phyloP scores from a whole-genome alignment of 1,140 invertebrate genomes.

The Centruroides vittatus region DNA sequence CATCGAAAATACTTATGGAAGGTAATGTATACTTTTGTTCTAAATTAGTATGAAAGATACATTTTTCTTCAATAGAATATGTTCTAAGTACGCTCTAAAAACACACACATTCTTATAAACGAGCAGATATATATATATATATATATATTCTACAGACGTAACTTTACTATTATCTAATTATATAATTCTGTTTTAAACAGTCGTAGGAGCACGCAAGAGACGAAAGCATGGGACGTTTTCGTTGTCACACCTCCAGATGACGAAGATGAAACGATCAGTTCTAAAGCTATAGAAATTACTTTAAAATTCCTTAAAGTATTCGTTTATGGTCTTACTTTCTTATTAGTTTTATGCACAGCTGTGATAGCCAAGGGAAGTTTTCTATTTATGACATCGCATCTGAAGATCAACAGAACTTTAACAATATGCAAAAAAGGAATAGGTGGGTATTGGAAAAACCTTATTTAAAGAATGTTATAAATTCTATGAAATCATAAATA shows the following conservation, averaged over 20 bases:
- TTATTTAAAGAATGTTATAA: too few species aligned
- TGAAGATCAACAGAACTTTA: slow-evolving; percentile 17
- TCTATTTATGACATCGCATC: slow-evolving; percentile 32
- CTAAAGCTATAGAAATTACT: slow-evolving; percentile 17
- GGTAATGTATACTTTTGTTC: too few species aligned
- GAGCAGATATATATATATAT: too few species aligned
- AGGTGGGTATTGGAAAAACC: slow-evolving; percentile 1
- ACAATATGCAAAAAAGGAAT: slow-evolving; percentile 19
- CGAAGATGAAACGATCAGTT: slow-evolving; percentile 44
- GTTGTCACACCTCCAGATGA: slow-evolving; percentile 70
- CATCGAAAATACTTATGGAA: too few species aligned
- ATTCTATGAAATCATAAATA: too few species aligned
- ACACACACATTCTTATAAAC: too few species aligned
- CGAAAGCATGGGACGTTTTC: slow-evolving; percentile 93
- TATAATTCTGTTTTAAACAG: slow-evolving; percentile 1
- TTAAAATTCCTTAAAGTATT: slow-evolving; percentile 23
- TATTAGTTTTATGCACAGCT: slow-evolving; percentile 24
- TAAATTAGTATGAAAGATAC: too few species aligned
- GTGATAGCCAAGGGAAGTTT: slow-evolving; percentile 27
- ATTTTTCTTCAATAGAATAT: too few species aligned
- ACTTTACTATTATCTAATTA: too few species aligned
- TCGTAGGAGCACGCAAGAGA: slow-evolving; percentile 24
- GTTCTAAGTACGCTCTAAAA: too few species aligned
- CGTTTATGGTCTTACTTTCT: slow-evolving; percentile 28
- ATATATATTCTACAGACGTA: too few species aligned